Evolutionary conservation across 2,797 vertebrate species (phyloP).

Genomic region (Crotalus adamanteus): DNA sequence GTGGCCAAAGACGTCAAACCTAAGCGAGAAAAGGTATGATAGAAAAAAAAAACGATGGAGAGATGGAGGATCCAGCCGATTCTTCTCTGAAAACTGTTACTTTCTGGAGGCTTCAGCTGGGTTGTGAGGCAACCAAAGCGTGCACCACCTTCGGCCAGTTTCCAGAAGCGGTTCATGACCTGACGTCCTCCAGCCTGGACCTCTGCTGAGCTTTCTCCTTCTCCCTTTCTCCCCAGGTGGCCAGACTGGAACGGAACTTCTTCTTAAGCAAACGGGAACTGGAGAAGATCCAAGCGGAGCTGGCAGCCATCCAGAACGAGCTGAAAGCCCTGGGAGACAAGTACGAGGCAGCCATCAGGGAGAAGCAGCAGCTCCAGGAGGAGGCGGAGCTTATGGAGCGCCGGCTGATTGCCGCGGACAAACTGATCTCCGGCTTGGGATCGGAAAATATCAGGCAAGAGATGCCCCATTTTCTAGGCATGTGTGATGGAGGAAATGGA

Average conservation of each 20-base stretch:
- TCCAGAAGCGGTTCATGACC: accelerated
- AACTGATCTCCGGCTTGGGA: conserved; percentile 90
- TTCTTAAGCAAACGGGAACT: conserved; percentile 85
- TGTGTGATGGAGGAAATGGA: not conserved
- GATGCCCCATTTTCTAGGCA: not conserved
- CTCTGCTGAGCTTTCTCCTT: not conserved
- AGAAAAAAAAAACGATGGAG: not conserved
- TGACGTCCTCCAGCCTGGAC: not conserved
- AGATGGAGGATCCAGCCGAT: not conserved
- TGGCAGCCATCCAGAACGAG: conserved; percentile 81
- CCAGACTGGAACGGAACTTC: conserved; percentile 86
- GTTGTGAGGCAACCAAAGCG: not conserved
- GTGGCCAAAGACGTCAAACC: conserved; percentile 90
- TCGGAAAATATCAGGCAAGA: conserved; percentile 90
- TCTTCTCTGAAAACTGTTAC: not conserved
- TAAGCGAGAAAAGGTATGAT: conserved; percentile 89
- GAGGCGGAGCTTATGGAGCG: conserved; percentile 94
- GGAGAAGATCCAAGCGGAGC: conserved; percentile 84
- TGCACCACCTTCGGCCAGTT: too few species aligned
- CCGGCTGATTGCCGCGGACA: conserved; percentile 89
- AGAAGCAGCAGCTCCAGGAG: conserved; percentile 86
- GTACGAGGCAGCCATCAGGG: conserved; percentile 82
- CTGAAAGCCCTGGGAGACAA: conserved; percentile 80
- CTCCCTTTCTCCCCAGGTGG: conserved; percentile 76
- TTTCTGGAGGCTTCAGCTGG: not conserved